Conservation (phyloP, 53 echinoderm and acorn worm species). For the Holothuria scabra region DNA sequence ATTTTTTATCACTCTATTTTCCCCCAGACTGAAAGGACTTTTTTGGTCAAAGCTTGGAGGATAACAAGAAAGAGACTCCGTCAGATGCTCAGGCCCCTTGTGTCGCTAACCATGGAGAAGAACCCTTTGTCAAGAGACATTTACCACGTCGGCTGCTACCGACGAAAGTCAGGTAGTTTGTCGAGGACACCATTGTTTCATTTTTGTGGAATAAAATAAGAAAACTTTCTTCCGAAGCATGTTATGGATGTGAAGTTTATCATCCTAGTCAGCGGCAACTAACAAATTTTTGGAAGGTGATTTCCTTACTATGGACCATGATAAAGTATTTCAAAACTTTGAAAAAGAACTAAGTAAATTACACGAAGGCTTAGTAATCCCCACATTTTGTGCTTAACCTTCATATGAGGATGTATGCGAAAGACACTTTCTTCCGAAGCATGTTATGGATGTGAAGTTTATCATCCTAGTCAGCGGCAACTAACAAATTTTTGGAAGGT, state of each 20-base stretch:
- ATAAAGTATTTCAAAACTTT: no score
- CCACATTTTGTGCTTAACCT: background rate
- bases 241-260: no score
- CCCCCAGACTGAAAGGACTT: background rate
- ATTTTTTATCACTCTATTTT: no score
- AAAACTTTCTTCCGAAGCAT: background rate
- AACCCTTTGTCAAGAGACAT: background rate
- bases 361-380: no score
- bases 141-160: background rate
- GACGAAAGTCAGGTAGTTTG: background rate
- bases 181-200: background rate
- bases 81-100: no score
- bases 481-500: background rate
- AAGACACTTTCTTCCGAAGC: background rate
- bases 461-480: no score
- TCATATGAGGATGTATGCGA: background rate
- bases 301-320: no score
- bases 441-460: no score
- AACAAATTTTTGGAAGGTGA: conserved; percentile 1
- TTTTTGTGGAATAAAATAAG: background rate
- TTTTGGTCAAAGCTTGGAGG: background rate
- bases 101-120: no score
- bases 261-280: no score
- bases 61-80: no score
- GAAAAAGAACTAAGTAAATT: no score